Base-by-base conservation (phyloP, 2,797 vertebrate genomes). In the Hippoglossus hippoglossus region DNA sequence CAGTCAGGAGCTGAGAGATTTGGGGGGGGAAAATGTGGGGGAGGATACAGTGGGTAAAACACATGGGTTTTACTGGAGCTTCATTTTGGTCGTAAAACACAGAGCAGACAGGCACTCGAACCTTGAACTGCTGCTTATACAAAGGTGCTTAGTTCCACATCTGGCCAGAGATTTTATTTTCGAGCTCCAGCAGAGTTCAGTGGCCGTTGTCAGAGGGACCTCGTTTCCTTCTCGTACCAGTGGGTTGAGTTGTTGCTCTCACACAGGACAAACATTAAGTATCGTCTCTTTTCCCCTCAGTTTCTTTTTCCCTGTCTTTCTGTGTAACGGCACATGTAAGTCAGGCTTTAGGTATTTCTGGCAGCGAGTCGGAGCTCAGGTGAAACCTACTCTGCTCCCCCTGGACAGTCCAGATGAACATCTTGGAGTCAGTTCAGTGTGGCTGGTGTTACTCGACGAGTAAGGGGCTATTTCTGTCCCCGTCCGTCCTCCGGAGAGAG, bases 401-500 rank as follows among this genome's bases (percentile, higher is more conserved):
- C 39, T n/a, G 49, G 24, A 28, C 46, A 50, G 25, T 49, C 52
- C 56, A 67, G 68, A 54, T 21, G 9, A 53, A 24, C 28, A 13
- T 36, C 53, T 63, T 74, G 52, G 58, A 76, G 59, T 47, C 56
- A 34, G 41, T 4, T 39, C 36, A 28, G 22, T 65, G 31, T 49
- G 63, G 69, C 57, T 26, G 64, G 60, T 67, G 22, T 31, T 47
- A 28, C 18, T 51, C 0, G 9, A 51, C 47, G 18, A 31, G 7
- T 8, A 25, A 18, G 46, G 19, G 19, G 12, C 49, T 86, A 72
- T 77, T 90, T 86, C 53, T 78, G 71, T 76, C 2, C 5, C 64
- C 19, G 44, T 51, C 31, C 10, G 21, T 56, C 54, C 53, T 56
- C 82, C 58, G 69, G 63, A 44, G 53, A 63, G 52, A 63, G 52